These are phyloP conservation scores for Drosophila nr. perissopoda DNA, from an alignment of 2,888 invertebrate genomes.

Conservation along the genomic window DNA sequence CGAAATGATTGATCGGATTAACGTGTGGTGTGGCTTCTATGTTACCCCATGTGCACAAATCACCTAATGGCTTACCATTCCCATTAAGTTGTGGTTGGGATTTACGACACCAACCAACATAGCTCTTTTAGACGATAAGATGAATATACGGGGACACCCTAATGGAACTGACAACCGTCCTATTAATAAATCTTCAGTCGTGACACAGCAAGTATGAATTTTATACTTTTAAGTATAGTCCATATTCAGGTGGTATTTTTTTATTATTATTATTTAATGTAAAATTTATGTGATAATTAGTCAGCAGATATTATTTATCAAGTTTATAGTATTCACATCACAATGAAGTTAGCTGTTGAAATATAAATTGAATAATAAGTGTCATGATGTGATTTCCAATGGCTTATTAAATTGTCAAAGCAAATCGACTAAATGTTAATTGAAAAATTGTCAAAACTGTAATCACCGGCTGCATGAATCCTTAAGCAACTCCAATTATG, in stretches of 20 bases:
- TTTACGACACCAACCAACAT: not conserved
- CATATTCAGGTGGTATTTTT: not conserved
- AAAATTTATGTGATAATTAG: not conserved
- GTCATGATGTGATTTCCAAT: not conserved
- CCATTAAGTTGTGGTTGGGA: not conserved
- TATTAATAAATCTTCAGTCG: not conserved
- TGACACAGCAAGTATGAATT: not conserved
- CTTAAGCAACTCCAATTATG: slow-evolving; percentile 28
- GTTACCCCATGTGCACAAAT: slow-evolving; percentile 11
- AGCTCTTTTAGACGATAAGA: slow-evolving; percentile 2
- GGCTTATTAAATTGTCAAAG: not conserved
- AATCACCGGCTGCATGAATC: slow-evolving; percentile 2
- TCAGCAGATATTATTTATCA: not conserved
- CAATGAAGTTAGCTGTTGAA: not conserved
- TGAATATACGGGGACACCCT: not conserved
- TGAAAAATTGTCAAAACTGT: slow-evolving; percentile 7
- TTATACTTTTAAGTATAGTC: no score
- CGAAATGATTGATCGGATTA: slow-evolving; percentile 51
- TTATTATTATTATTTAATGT: not conserved
- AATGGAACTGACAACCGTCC: not conserved
- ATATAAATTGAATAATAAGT: not conserved
- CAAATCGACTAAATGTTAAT: slow-evolving; percentile 5
- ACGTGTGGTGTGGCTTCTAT: slow-evolving; percentile 6
- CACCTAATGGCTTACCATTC: slow-evolving; percentile 16
- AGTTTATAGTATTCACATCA: not conserved